Evolutionary conservation across 2,797 vertebrate species (phyloP).

Genomic region (Catamblyrhynchus diadema): DNA sequence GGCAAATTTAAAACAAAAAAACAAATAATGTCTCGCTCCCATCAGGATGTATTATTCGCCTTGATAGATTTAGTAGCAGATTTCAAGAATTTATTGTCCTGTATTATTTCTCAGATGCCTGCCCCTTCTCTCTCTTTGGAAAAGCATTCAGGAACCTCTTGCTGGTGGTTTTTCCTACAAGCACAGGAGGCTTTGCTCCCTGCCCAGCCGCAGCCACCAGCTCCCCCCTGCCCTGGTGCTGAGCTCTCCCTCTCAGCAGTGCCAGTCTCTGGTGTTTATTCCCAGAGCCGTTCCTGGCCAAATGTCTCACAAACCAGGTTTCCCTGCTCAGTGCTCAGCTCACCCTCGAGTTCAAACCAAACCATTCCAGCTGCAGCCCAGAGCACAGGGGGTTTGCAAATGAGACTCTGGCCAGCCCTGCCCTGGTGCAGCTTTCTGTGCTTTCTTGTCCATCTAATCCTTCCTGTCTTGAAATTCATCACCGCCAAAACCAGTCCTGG

Average conservation of each 20-base stretch:
- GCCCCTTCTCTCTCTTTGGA: neutral
- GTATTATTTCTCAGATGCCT: neutral
- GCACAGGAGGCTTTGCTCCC: neutral
- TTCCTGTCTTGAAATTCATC: neutral
- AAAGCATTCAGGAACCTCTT: neutral
- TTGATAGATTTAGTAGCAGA: slow-evolving; percentile 63
- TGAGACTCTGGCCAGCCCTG: neutral
- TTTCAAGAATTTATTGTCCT: slow-evolving; percentile 25
- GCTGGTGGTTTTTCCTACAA: neutral
- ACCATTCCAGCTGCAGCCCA: neutral
- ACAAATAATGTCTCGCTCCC: slow-evolving; percentile 51
- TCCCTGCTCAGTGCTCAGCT: neutral
- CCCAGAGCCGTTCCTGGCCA: neutral
- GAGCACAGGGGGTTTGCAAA: neutral
- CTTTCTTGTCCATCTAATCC: neutral
- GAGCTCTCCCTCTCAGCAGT: neutral
- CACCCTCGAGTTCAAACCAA: neutral
- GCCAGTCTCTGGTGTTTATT: neutral
- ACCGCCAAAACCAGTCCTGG: neutral
- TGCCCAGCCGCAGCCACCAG: neutral
- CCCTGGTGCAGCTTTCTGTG: fast-evolving
- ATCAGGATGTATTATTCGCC: slow-evolving; percentile 49
- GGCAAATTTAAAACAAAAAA: slow-evolving; percentile 49
- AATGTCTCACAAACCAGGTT: fast-evolving
- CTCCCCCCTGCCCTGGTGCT: neutral